Conservation (phyloP, 2,797 vertebrate species). For the Chrysocyon brachyurus region DNA sequence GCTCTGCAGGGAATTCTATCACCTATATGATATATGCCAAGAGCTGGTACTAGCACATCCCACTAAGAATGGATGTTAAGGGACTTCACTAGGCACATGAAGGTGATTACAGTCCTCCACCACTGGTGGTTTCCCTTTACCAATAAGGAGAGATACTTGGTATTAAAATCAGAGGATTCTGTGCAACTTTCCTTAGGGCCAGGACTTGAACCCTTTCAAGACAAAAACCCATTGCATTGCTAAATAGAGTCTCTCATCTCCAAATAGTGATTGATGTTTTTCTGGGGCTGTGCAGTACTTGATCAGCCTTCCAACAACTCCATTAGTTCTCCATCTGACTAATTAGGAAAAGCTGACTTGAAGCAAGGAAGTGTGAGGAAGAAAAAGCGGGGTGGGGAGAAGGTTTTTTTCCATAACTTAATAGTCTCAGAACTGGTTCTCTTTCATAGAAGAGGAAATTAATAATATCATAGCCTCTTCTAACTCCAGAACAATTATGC, state of each 20-base stretch:
- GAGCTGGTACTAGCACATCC: neutral
- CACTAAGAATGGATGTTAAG: neutral
- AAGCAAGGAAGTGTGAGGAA: neutral
- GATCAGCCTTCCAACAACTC: neutral
- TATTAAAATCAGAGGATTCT: neutral
- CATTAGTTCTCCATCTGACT: neutral
- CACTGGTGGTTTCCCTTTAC: neutral
- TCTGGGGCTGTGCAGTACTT: neutral
- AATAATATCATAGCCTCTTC: neutral
- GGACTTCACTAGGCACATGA: neutral
- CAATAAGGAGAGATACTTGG: neutral
- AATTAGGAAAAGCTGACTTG: constrained; percentile 10
- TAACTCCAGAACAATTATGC: neutral
- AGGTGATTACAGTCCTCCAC: neutral
- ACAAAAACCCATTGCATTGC: neutral
- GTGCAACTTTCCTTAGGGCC: neutral
- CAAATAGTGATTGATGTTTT: constrained; percentile 5
- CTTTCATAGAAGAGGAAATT: neutral
- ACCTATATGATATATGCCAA: neutral
- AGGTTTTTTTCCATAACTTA: neutral
- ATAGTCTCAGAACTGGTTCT: neutral
- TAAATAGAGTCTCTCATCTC: neutral
- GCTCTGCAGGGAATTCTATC: neutral
- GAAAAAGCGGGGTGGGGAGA: neutral
- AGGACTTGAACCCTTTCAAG: neutral